Percentiles rank a stretch among this genome's conserved stretches.
These are phyloP conservation scores for Radopholus similis DNA, from an alignment of 1,140 invertebrate genomes.

Conservation along the genomic window DNA sequence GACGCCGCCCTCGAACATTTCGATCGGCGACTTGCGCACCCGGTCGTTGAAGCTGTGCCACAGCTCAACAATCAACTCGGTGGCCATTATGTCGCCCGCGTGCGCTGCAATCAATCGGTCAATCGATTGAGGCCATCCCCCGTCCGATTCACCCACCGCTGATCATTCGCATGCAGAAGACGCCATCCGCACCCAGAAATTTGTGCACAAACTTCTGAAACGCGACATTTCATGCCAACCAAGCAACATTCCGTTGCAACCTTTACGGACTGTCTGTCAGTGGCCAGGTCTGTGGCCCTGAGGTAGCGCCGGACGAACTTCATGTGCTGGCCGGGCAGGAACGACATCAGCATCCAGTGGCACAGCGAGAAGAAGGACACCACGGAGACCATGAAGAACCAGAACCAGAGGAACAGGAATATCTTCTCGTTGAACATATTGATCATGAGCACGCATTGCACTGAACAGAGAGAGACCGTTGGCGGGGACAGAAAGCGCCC, in stretches of 20 bases:
- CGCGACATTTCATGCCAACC: too few relatives aligned
- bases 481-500: slow-evolving; percentile 5
- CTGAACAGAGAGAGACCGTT: slow-evolving; percentile 32
- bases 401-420: slow-evolving; percentile 66
- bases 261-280: slow-evolving; percentile 43
- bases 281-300: slow-evolving; percentile 58
- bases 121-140: background rate
- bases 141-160: slow-evolving; percentile 24
- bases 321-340: slow-evolving; percentile 61
- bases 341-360: slow-evolving; percentile 60
- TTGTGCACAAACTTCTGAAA: slow-evolving; percentile 64
- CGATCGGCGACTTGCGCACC: slow-evolving; percentile 51
- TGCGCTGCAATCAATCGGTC: slow-evolving; percentile 57
- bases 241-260: too few relatives aligned
- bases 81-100: slow-evolving; percentile 64
- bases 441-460: slow-evolving; percentile 64
- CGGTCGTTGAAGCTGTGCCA: slow-evolving; percentile 62
- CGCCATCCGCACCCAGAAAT: slow-evolving; percentile 64
- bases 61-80: slow-evolving; percentile 63
- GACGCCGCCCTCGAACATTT: slow-evolving; percentile 60
- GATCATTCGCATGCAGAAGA: slow-evolving; percentile 61
- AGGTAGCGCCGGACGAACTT: slow-evolving; percentile 59
- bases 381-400: slow-evolving; percentile 64
- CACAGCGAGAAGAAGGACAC: slow-evolving; percentile 61
- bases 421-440: slow-evolving; percentile 67